Base-by-base conservation (phyloP, 1,140 invertebrate species). In the Bombus waltoni region DNA sequence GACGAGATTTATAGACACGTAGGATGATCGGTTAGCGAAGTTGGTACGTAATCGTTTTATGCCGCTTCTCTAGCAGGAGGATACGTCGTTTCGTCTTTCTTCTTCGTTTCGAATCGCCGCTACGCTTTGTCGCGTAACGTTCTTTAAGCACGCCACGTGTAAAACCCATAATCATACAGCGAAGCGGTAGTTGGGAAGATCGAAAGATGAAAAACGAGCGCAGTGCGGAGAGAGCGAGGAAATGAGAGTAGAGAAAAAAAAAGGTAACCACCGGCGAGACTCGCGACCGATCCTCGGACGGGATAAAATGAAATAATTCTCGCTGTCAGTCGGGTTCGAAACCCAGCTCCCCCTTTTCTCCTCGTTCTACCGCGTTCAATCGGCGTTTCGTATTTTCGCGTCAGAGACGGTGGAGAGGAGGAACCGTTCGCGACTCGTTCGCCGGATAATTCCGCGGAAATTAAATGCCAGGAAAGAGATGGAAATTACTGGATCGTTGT, bases 401-500 rank as follows among this genome's bases (percentile, higher is more conserved):
- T 47, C 15, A 9, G 62, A 38, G 25, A 15, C 42, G 22, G 25
- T 15, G 13, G n/a, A 8, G 13, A 22, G 32, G 25, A 25, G 22
- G 1, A n/a, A 53, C 47, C 57, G 42, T 65, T 77, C 47, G 82
- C 65, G 25, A 79, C 76, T 80, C 75, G 83, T 85, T 85, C 68
- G 57, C n/a, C 57, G 76, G 57, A 85, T 85, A 85, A 85, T 85
- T 85, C 76, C 77, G 77, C 77, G 83, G 68, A 85, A 80, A 85
- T 85, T 59, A 84, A 84, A 84, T 72, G 83, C 76, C 83, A 84
- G 76, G 42, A 79, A 84, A 84, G 83, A 84, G 83, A 84, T 84
- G 83, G 83, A 80, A 84, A 84, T 84, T 80, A 84, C 83, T 72
- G 65, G 76, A 79, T 80, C 65, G 73, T 77, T 68, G 62, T 79